These are phyloP conservation scores for Dryoscopus gambensis DNA, from an alignment of 2,113 vertebrate species.

Conservation along the genomic window DNA sequence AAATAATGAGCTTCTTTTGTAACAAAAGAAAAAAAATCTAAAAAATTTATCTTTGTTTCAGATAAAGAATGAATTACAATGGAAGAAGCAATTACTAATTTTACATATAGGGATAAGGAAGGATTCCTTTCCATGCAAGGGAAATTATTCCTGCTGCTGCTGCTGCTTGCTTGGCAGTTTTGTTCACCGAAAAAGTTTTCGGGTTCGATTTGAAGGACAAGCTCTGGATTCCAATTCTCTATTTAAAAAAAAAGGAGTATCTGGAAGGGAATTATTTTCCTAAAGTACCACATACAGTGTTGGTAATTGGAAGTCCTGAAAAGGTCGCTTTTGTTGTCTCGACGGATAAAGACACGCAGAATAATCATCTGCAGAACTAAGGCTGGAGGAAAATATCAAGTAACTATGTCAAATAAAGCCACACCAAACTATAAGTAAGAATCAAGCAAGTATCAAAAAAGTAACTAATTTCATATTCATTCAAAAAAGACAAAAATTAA, in stretches of 20 bases:
- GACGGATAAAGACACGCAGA: neutral
- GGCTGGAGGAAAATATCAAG: neutral
- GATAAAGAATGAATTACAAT: neutral
- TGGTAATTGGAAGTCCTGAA: constrained; percentile 25
- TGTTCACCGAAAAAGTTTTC: neutral
- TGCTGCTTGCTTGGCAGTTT: neutral
- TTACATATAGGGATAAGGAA: neutral
- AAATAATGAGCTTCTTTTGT: neutral
- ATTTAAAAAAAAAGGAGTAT: neutral
- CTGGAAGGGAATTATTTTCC: constrained; percentile 26
- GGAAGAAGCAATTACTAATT: neutral
- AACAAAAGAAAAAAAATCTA: neutral
- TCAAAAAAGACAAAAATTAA: neutral
- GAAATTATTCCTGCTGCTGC: neutral
- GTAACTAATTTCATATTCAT: neutral
- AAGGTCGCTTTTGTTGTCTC: constrained; percentile 32
- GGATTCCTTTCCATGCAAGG: neutral
- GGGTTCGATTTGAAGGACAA: neutral
- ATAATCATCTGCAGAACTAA: neutral
- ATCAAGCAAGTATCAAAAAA: neutral
- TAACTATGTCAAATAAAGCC: neutral
- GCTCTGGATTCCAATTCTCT: neutral
- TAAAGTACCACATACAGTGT: constrained; percentile 27
- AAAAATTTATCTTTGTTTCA: neutral
- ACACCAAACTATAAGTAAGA: neutral